Conservation (phyloP, 30 jellyfish, hydroid and myxozoan species). For the Pelagia noctiluca region DNA sequence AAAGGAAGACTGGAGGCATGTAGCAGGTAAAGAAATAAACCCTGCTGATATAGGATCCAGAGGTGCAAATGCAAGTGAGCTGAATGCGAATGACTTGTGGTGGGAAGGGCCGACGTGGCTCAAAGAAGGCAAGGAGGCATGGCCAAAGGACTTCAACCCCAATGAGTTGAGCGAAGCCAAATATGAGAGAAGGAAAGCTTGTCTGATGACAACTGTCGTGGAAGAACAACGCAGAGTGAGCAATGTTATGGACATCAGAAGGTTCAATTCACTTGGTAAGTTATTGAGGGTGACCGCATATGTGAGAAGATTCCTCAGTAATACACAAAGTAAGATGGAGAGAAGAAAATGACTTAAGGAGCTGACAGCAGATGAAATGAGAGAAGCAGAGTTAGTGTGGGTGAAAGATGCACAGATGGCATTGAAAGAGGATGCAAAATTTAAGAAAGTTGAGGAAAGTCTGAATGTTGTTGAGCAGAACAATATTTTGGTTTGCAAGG, state of each 20-base stretch:
- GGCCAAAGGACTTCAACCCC: constrained; percentile 24
- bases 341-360: neutral
- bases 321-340: neutral
- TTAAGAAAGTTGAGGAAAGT: constrained; percentile 4
- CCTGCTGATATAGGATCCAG: constrained; percentile 63
- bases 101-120: constrained; percentile 62
- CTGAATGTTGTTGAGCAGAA: constrained; percentile 4
- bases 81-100: constrained; percentile 39
- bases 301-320: constrained; percentile 13
- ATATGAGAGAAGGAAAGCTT: constrained; percentile 28
- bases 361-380: constrained; percentile 21
- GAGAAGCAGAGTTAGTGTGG: constrained; percentile 31
- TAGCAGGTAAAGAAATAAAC: constrained; percentile 26
- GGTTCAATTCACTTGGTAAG: constrained; percentile 10
- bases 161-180: neutral
- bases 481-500: constrained; percentile 46
- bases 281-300: constrained; percentile 24
- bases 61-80: neutral
- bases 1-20: constrained; percentile 44
- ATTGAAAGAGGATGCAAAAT: neutral
- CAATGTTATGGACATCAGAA: constrained; percentile 28
- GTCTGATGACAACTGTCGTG: constrained; percentile 14
- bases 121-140: constrained; percentile 8
- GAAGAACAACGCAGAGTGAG: neutral
- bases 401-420: constrained; percentile 28